Conservation (phyloP, 2,888 invertebrate species). For the Dimorphilus gyrociliatus region DNA sequence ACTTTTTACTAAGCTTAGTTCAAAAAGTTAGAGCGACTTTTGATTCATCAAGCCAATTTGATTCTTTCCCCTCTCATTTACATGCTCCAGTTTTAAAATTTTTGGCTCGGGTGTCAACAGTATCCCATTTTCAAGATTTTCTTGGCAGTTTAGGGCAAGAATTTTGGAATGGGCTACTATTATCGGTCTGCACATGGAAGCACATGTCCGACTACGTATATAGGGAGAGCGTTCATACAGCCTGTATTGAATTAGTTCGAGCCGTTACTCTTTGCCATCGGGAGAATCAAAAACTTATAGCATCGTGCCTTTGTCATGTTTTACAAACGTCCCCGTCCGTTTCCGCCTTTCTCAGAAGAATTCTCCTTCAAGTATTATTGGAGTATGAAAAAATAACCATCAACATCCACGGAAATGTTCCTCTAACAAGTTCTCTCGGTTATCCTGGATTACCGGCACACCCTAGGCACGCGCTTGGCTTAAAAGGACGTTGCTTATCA, state of each 20-base stretch:
- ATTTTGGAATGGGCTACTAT: slow-evolving; percentile 74
- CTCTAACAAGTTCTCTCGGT: slow-evolving; percentile 13
- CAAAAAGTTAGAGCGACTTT: too few species aligned
- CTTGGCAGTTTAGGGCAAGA: slow-evolving; percentile 58
- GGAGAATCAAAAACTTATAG: slow-evolving; percentile 63
- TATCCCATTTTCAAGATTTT: slow-evolving; percentile 64
- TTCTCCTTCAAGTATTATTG: slow-evolving; percentile 65
- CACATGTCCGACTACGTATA: too few species aligned
- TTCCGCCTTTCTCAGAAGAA: slow-evolving; percentile 68
- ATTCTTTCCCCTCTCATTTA: slow-evolving; percentile 25
- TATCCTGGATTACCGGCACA: too few species aligned
- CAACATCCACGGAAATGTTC: slow-evolving; percentile 57
- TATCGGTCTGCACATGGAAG: too few species aligned
- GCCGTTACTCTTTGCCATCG: slow-evolving; percentile 69
- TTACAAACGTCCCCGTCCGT: too few species aligned
- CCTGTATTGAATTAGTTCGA: slow-evolving; percentile 63
- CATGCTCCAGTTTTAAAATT: slow-evolving; percentile 49
- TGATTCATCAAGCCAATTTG: too few species aligned
- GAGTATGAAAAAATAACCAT: slow-evolving; percentile 74
- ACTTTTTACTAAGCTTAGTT: too few species aligned
- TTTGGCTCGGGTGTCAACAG: slow-evolving; percentile 61
- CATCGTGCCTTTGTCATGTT: slow-evolving; percentile 59
- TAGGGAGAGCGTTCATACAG: slow-evolving; percentile 36
- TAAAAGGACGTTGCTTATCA: too few species aligned
- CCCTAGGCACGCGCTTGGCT: too few species aligned